Evolutionary conservation across 2,888 invertebrate species (phyloP).

Genomic region (Lochmaea capreae): DNA sequence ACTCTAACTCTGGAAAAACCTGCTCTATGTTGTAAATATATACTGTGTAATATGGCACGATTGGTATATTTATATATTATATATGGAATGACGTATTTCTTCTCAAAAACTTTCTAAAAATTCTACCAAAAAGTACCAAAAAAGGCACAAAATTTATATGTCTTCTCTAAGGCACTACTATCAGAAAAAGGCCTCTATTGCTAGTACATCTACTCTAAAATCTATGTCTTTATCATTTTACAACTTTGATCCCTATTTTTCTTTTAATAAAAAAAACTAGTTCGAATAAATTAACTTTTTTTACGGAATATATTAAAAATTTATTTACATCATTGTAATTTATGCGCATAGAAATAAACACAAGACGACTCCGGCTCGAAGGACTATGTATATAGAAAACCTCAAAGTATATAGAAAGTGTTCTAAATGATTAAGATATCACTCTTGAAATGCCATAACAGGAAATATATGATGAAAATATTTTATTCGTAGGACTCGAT

Average conservation of each 20-base stretch:
- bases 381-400: no score
- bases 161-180: constrained; percentile 65
- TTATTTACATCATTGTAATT: constrained; percentile 3
- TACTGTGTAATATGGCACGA: constrained; percentile 54
- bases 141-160: constrained; percentile 61
- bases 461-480: no score
- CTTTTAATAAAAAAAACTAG: constrained; percentile 42
- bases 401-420: no score
- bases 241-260: constrained; percentile 50
- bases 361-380: no score
- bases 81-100: constrained; percentile 51
- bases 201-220: constrained; percentile 48
- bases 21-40: constrained; percentile 46
- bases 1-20: constrained; percentile 41
- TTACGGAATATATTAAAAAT: constrained; percentile 17
- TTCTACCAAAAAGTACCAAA: constrained; percentile 53
- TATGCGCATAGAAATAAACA: neutral
- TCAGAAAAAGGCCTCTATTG: constrained; percentile 59
- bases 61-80: constrained; percentile 40
- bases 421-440: no score
- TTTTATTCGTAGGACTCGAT: no score
- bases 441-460: no score
- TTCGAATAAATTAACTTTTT: constrained; percentile 26
- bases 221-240: constrained; percentile 49
- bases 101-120: constrained; percentile 46